Base-by-base conservation (phyloP, 2,888 invertebrate genomes). In the Dynastes hyllus region DNA sequence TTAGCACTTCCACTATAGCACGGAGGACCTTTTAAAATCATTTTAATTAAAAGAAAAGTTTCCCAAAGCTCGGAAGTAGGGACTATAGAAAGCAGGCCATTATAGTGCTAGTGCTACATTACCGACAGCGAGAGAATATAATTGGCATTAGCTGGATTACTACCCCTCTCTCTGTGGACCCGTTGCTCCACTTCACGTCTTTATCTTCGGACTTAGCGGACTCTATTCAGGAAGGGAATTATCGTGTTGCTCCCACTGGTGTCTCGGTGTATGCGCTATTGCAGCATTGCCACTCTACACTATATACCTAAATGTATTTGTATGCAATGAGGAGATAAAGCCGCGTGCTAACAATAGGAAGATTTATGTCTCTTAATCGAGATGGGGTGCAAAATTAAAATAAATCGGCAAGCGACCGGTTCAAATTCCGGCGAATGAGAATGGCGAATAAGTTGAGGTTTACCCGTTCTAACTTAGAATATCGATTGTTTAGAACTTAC, bases 61-160 rank as follows among this genome's bases (percentile, higher is more conserved):
- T 40, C 37, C 16, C 65, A 16, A n/a, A 55, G n/a, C 37, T 8
- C 37, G 65, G 37, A 29, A 13, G 65, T 32, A 4, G 27, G 9
- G 6, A 40, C n/a, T 13, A 66, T 37, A 40, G 66, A 55, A 55
- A 6, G 37, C 16, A 40, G 37, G 66, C n/a, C 40, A 13, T 16
- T 66, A 40, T 40, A 66, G 66, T 66, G 32, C 40, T 40, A 16
- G 40, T 8, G 16, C 66, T 66, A 16, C 40, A n/a, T 66, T 40
- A 40, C 40, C 66, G 40, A 66, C 32, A 40, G 40, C 40, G 40
- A 40, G 66, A 32, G 66, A 66, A 66, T 66, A 66, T 40, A 37
- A 40, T 16, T 66, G 66, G 65, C 5, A 66, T 66, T 66, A 66
- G 40, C 40, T 16, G 66, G 66, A 66, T 66, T 66, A 66, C 66